Percentiles rank a stretch among this genome's conserved stretches.
These are phyloP conservation scores for Gobio occitaniae DNA, from an alignment of 2,797 vertebrate genomes.

Conservation along the genomic window DNA sequence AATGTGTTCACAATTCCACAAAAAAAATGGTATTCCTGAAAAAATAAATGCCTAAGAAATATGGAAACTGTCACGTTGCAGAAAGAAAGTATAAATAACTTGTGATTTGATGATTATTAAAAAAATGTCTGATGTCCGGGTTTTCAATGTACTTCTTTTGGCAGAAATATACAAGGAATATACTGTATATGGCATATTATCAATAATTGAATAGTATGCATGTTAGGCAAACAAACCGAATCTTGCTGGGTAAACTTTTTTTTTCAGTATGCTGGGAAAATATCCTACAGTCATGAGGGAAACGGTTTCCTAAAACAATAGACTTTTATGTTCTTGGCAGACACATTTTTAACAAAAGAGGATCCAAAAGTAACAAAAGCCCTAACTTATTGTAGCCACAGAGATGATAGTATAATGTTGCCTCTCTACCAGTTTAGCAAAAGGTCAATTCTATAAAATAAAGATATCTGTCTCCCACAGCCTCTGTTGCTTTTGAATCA, in stretches of 20 bases:
- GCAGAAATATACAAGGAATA: slow-evolving; percentile 8
- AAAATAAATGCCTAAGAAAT: neutral
- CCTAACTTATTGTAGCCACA: slow-evolving; percentile 4
- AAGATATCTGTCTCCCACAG: slow-evolving; percentile 11
- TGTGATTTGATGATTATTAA: slow-evolving; percentile 17
- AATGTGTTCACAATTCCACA: slow-evolving; percentile 19
- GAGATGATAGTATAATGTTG: neutral
- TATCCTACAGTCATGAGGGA: slow-evolving; percentile 53
- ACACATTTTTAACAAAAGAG: neutral
- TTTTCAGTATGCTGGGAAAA: slow-evolving; percentile 46
- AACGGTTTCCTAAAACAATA: slow-evolving; percentile 56
- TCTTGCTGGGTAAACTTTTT: neutral
- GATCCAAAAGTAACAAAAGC: slow-evolving; percentile 1
- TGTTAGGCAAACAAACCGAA: neutral
- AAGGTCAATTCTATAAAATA: slow-evolving; percentile 30
- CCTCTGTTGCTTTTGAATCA: slow-evolving; percentile 9
- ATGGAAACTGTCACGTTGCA: neutral
- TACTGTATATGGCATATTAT: neutral
- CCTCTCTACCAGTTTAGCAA: slow-evolving; percentile 5
- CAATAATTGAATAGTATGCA: slow-evolving; percentile 4
- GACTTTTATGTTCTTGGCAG: slow-evolving; percentile 15
- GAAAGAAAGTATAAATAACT: slow-evolving; percentile 25
- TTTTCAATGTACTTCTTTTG: slow-evolving; percentile 28
- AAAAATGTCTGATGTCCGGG: slow-evolving; percentile 21
- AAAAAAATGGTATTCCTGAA: neutral